Percentiles rank a stretch among this genome's conserved stretches.
Conservation (phyloP, 53 echinoderm and acorn worm genomes). For the Paracentrotus lividus region DNA sequence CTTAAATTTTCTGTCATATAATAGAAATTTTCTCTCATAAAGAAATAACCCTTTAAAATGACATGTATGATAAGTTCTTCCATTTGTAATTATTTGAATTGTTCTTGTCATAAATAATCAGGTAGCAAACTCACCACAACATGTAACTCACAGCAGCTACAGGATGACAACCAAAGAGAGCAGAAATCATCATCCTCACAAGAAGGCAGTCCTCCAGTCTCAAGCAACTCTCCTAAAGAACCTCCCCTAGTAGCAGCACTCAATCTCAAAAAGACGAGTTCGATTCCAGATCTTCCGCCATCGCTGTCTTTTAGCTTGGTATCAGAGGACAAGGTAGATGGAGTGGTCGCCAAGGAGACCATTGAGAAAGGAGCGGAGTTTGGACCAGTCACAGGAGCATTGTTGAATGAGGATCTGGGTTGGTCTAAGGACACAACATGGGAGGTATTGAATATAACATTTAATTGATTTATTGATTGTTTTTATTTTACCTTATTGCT, state of each 20-base stretch:
- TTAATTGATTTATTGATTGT: too few species aligned
- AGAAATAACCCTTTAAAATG: too few species aligned
- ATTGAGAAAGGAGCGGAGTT: conserved; percentile 48
- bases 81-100: too few species aligned
- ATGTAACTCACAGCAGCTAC: not conserved
- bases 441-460: too few species aligned
- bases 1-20: too few species aligned
- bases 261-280: not conserved
- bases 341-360: conserved; percentile 16
- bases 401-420: conserved; percentile 23
- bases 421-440: conserved; percentile 20
- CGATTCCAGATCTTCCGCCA: not conserved
- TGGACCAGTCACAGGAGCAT: conserved; percentile 23
- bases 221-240: not conserved
- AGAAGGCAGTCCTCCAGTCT: not conserved
- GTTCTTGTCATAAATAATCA: not conserved
- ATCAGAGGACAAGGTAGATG: not conserved
- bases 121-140: not conserved
- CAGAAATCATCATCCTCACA: not conserved
- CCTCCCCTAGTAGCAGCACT: not conserved
- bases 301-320: not conserved
- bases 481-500: too few species aligned
- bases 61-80: too few species aligned
- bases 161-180: not conserved
- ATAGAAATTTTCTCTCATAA: too few species aligned